phyloP scores from a whole-genome alignment of 2,113 vertebrate species.

The Rhynchopsitta pachyrhyncha region DNA sequence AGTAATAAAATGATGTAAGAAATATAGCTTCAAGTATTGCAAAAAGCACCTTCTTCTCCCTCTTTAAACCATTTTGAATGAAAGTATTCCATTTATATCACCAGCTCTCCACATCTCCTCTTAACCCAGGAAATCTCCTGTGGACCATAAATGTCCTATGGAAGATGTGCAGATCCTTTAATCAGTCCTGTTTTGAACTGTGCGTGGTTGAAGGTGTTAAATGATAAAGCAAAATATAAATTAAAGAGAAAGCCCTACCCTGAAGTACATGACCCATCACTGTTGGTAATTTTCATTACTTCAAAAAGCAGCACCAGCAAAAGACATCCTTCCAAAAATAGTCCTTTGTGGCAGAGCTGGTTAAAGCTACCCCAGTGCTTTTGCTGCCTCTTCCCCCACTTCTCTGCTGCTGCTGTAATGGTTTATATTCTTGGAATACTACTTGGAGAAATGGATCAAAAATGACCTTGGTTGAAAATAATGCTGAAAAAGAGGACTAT shows the following conservation, averaged over 20 bases:
- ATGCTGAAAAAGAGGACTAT: background rate
- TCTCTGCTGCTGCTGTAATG: background rate
- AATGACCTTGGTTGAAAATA: background rate
- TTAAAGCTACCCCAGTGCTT: background rate
- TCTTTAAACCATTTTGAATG: background rate
- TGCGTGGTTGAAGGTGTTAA: background rate
- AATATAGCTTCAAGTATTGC: background rate
- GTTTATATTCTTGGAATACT: background rate
- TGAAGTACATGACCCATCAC: background rate
- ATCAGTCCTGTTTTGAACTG: background rate
- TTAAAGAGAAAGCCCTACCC: background rate
- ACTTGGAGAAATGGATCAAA: background rate
- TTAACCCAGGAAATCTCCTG: background rate
- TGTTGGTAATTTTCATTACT: background rate
- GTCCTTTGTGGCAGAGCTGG: background rate
- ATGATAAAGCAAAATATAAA: background rate
- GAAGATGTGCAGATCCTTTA: background rate
- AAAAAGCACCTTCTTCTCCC: background rate
- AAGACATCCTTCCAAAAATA: background rate
- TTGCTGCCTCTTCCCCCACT: background rate
- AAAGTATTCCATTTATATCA: background rate
- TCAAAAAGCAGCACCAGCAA: background rate
- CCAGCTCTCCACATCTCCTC: background rate
- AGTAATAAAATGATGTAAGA: background rate
- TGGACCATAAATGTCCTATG: background rate